phyloP scores from a whole-genome alignment of 1,140 invertebrate genomes.

The Caligus rogercresseyi region DNA sequence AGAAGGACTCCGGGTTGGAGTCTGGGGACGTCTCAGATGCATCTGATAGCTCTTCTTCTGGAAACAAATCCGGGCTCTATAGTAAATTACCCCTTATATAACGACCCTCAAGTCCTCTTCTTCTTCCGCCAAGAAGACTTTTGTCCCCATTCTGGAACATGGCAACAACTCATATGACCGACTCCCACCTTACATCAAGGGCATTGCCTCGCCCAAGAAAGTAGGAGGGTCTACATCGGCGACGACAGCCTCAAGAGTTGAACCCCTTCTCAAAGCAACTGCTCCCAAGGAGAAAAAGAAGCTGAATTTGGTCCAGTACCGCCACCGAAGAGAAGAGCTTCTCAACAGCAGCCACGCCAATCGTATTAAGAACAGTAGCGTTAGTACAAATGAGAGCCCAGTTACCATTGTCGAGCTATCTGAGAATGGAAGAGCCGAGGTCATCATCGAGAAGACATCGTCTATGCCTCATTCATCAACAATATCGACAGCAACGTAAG shows the following conservation, averaged over 20 bases:
- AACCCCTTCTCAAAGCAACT: neutral
- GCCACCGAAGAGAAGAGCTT: constrained; percentile 28
- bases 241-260: neutral
- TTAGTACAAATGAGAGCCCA: neutral
- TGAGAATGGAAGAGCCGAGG: constrained; percentile 6
- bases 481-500: too few species aligned
- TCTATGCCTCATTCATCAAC: neutral
- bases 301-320: constrained; percentile 35
- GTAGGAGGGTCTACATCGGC: neutral
- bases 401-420: neutral
- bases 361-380: constrained; percentile 19
- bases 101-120: constrained; percentile 19
- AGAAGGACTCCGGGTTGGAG: constrained; percentile 32
- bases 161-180: constrained; percentile 25
- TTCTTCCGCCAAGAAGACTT: neutral
- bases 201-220: constrained; percentile 18
- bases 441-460: neutral
- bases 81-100: constrained; percentile 25
- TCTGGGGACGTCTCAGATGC: constrained; percentile 31
- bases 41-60: constrained; percentile 24
- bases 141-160: constrained; percentile 22
- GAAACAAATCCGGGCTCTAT: constrained; percentile 24
- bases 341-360: constrained; percentile 22
- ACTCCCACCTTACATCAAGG: constrained; percentile 15
- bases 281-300: constrained; percentile 25